Base-by-base conservation (phyloP, 2,113 vertebrate species). In the Craseonycteris thonglongyai region DNA sequence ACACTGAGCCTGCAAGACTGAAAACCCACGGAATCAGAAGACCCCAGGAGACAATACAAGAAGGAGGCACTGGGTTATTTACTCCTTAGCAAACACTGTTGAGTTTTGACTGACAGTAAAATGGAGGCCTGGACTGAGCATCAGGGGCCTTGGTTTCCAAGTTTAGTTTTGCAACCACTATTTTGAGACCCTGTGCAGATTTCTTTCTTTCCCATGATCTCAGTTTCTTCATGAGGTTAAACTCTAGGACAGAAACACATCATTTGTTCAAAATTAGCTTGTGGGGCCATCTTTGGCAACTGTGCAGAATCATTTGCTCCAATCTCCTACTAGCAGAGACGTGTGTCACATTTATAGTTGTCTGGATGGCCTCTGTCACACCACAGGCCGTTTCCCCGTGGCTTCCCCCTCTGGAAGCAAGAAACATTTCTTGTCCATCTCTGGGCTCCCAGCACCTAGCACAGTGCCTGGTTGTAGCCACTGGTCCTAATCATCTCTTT, bases 271-370 rank as follows among this genome's bases (percentile, higher is more conserved):
- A 13, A 88, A 40, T 3, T 88, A 63, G 35, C 24, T 11, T 19
- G 3, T 45, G 40, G 49, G 80, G 13, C 40, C 51, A 3, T 40
- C 66, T 51, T 69, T 85, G 71, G 74, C 79, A 54, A 2, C 26
- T 33, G 0, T 15, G 21, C 68, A 83, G 51, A 92, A n/a, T 59
- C 35, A 1, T 28, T 45, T 8, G 1, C 1, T 49, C 74, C 18
- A 5, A 2, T 28, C 33, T 40, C 81, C 75, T n/a, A 2, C 82
- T 81, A 28, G 80, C 51, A 30, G 28, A 30, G 51, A 9, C 18
- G 22, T 21, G 28, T 3, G 0, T 38, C 11, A 4, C 1, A 0
- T 38, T 51, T 54, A 56, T 0, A 8, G 15, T 10, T 21, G 30
- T 24, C 33, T 35, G 12, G 19, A 21, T 22, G 59, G 35, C 19